These are phyloP conservation scores for Austrofundulus limnaeus DNA, from an alignment of 2,113 vertebrate genomes.

Conservation along the genomic window DNA sequence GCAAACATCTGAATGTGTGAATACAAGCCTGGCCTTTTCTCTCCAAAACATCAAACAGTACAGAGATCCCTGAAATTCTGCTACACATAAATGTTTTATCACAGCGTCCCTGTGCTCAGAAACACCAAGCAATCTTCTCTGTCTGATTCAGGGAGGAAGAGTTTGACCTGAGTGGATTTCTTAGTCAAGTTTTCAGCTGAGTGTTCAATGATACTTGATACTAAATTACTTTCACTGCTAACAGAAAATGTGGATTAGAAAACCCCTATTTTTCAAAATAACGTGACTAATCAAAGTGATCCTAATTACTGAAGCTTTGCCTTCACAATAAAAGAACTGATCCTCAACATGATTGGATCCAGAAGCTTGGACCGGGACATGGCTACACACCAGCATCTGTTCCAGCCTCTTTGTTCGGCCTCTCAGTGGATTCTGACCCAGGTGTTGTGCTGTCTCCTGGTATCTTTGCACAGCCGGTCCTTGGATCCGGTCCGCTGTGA, in stretches of 20 bases:
- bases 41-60: neutral
- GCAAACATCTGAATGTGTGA: neutral
- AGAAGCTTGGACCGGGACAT: no score
- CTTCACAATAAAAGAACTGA: no score
- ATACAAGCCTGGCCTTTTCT: neutral
- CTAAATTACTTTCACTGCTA: no score
- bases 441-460: neutral
- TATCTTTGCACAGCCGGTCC: neutral
- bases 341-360: neutral
- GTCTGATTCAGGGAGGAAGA: neutral
- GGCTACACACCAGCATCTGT: neutral
- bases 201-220: no score
- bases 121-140: neutral
- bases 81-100: neutral
- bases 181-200: no score
- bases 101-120: neutral
- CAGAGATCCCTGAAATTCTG: neutral
- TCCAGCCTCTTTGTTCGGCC: neutral
- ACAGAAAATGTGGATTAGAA: no score
- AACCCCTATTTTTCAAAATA: no score
- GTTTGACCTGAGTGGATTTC: neutral
- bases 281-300: no score
- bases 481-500: neutral
- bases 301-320: no score
- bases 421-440: neutral